These are phyloP conservation scores for Smutsia temminckii DNA, from an alignment of 2,797 vertebrate genomes.

Conservation along the genomic window DNA sequence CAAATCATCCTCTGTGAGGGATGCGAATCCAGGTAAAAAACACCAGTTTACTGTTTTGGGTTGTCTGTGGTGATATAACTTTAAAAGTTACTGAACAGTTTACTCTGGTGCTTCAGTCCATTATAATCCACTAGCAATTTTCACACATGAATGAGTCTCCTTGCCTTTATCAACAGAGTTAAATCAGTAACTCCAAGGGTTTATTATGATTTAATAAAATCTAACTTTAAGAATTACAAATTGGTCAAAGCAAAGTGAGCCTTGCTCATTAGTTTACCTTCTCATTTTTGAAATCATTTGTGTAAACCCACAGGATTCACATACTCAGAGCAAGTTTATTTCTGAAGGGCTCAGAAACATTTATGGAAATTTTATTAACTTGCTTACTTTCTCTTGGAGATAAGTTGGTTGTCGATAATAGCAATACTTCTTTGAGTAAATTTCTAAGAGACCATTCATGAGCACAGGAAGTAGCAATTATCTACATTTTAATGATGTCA, in stretches of 20 bases:
- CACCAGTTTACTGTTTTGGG: not conserved
- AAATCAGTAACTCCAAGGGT: not conserved
- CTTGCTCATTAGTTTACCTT: constrained; percentile 1
- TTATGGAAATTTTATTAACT: not conserved
- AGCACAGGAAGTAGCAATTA: not conserved
- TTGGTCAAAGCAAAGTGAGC: not conserved
- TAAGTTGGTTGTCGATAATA: not conserved
- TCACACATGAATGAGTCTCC: not conserved
- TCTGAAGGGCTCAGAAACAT: not conserved
- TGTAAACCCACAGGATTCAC: not conserved
- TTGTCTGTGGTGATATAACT: not conserved
- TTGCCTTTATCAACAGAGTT: not conserved
- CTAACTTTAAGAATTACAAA: constrained; percentile 19
- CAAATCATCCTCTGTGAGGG: not conserved
- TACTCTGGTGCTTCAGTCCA: not conserved
- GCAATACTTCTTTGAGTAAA: not conserved
- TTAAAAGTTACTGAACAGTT: constrained; percentile 29
- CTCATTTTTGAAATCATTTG: constrained; percentile 26
- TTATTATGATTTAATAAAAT: not conserved
- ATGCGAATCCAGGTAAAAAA: not conserved
- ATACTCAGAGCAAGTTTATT: not conserved
- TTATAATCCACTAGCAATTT: not conserved
- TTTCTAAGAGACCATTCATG: constrained; percentile 2
- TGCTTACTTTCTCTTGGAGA: constrained; percentile 24
- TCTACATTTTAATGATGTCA: not conserved